These are phyloP conservation scores for Indicator maculatus DNA, from an alignment of 2,113 vertebrate genomes.

Conservation along the genomic window DNA sequence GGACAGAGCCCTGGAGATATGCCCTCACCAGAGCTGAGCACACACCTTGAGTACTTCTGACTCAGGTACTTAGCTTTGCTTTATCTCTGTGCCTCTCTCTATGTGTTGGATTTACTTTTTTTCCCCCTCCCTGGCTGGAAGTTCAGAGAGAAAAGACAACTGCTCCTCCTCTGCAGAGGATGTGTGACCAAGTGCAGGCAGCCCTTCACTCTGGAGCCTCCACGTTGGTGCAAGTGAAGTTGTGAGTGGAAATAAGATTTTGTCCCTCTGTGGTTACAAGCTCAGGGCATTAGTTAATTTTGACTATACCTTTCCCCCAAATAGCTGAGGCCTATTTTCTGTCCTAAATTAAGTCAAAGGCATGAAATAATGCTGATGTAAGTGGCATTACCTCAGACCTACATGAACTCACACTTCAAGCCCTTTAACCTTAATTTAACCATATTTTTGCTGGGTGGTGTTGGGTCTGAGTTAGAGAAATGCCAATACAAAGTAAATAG, in stretches of 20 bases:
- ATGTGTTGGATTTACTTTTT: too few relatives aligned
- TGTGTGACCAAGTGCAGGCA: not conserved
- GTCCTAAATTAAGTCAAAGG: slow-evolving; percentile 17
- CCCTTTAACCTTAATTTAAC: not conserved
- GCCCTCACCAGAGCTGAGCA: too few relatives aligned
- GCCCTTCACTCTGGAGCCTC: not conserved
- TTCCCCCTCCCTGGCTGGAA: not conserved
- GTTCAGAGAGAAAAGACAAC: not conserved
- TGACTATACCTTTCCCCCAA: not conserved
- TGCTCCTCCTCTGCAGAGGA: not conserved
- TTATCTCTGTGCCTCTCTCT: not conserved
- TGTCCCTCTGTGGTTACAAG: not conserved
- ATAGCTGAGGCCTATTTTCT: slow-evolving; percentile 37
- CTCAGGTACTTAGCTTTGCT: not conserved
- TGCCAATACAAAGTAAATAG: not conserved
- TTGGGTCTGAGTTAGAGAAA: not conserved
- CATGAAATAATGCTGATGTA: not conserved
- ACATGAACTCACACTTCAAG: not conserved
- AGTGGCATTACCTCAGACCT: slow-evolving; percentile 25
- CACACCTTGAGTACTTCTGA: too few relatives aligned
- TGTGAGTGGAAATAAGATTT: not conserved
- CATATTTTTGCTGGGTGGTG: not conserved
- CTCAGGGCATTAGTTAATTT: not conserved
- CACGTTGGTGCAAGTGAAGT: not conserved
- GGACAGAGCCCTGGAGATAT: too few relatives aligned